Evolutionary conservation across 2,888 invertebrate genomes (phyloP), one percentile per base, ranked within the genome.

Genomic region (Patella ulyssiponensis): DNA sequence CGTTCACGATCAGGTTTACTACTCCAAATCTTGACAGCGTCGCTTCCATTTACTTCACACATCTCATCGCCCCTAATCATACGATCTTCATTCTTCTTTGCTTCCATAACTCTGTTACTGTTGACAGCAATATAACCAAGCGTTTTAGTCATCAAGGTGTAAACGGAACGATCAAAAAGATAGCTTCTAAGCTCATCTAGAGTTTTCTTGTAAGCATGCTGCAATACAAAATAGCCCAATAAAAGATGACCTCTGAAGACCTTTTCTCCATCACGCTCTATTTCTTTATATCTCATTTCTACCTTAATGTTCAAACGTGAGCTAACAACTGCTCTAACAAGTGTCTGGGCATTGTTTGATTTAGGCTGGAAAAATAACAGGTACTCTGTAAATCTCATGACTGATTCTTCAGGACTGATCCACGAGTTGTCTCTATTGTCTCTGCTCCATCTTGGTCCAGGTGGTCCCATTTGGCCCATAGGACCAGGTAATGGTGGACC

Each of bases 391-490:
- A 64, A 64, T 20, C 64, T 64, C 64, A 64, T 64, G 64, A 64
- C 64, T 20, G 64, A 64, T 23, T 64, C 64, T 64, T 64, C 64
- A 23, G 64, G 64, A 9, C 64, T 64, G 20, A 64, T 64, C 64
- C 64, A 64, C 11, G 64, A 64, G 64, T 64, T 64, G 64, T 64
- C 64, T 64, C 64, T 64, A 20, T 23, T 64, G 64, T 64, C 64
- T 64, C 64, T 2, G 23, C 64, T 64, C 64, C 64, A 64, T 64
- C 64, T 64, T 20, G 64, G 64, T 64, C 64, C 64, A 1, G 64
- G 64, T 23, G 23, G 20, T 20, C 64, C 64, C 44, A 44, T 44
- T 44, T 44, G 44, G 9, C 44, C 44, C 44, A 44, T 44, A 9
- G 44, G 44, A 44, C 44, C 44, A 9, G 44, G 44, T 44, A 44